Base-by-base conservation (phyloP, 92 coral and sea anemone species). In the Galaxea fascicularis region DNA sequence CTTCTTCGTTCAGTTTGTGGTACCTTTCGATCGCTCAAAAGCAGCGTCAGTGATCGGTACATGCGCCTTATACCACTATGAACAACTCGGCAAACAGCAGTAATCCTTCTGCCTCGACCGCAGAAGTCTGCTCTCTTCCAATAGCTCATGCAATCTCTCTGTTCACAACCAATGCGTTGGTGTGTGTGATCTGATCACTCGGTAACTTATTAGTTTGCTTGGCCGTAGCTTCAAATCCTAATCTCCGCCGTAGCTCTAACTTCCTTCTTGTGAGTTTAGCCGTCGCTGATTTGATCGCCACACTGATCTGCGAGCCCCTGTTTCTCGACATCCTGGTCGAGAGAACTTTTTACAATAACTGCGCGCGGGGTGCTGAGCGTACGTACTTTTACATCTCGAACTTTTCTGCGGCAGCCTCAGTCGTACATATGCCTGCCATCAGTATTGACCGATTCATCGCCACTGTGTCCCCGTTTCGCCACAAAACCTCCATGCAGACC, bases 151-250 rank as follows among this genome's bases (percentile, higher is more conserved):
- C 67, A 4, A 20, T 68, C 24, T 25, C 77, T n/a, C 22, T 80
- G 18, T 35, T 80, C 30, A 53, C 68, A 69, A 39, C 27, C 26
- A 82, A 88, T 68, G 28, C 46, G 30, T 28, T 88, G 18, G 54
- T 83, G 28, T 63, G 75, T 18, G 35, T 83, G 28, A 69, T 77
- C 41, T 88, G 91, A 28, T 76, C 91, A 21, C 20, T 82, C 31
- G 88, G 91, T 9, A 88, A 88, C 60, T 8, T 88, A 24, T 65
- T 83, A n/a, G 86, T 88, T 74, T 67, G 86, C 29, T n/a, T 88
- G 46, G 91, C 86, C 13, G 78, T 88, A 4, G 22, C 71, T 7
- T 70, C 68, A 18, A 88, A 79, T 21, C 75, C 84, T 16, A 66
- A 68, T 30, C 88, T 82, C 18, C 88, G 91, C 18, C 73, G 76